These are phyloP conservation scores for Drosophila tropicalis DNA, from an alignment of 1,140 invertebrate genomes.

Conservation along the genomic window DNA sequence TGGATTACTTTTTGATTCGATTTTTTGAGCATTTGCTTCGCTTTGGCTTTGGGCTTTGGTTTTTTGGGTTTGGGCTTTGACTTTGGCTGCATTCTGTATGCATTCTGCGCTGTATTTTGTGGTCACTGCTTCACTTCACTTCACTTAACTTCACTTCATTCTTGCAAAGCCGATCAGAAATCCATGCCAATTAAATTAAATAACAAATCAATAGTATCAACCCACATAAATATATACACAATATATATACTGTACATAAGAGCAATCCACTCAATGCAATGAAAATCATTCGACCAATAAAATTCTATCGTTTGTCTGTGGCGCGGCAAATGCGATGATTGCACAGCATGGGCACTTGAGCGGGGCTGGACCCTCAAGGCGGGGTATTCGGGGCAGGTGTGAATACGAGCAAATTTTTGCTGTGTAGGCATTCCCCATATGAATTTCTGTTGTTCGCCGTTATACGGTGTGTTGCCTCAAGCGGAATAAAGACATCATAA, in stretches of 20 bases:
- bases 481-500: conserved; percentile 39
- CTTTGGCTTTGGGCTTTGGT: conserved; percentile 32
- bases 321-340: conserved; percentile 1
- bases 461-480: conserved; percentile 28
- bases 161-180: conserved; percentile 15
- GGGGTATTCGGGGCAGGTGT: conserved; percentile 15
- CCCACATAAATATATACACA: conserved; percentile 8
- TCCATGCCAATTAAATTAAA: conserved; percentile 32
- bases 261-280: conserved; percentile 4
- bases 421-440: conserved; percentile 46
- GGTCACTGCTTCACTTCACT: conserved; percentile 35
- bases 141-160: conserved; percentile 3
- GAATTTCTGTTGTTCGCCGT: conserved; percentile 23
- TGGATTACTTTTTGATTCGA: conserved; percentile 61
- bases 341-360: neutral
- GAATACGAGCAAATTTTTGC: conserved; percentile 36
- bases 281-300: conserved; percentile 56
- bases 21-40: conserved; percentile 26
- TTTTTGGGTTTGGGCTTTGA: conserved; percentile 29
- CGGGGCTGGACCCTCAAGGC: neutral
- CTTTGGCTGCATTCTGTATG: conserved; percentile 27
- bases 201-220: conserved; percentile 20
- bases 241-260: neutral
- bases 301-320: conserved; percentile 28
- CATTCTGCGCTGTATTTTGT: conserved; percentile 29